These are phyloP conservation scores for Maccullochella peelii DNA, from an alignment of 2,113 vertebrate genomes.

Conservation along the genomic window DNA sequence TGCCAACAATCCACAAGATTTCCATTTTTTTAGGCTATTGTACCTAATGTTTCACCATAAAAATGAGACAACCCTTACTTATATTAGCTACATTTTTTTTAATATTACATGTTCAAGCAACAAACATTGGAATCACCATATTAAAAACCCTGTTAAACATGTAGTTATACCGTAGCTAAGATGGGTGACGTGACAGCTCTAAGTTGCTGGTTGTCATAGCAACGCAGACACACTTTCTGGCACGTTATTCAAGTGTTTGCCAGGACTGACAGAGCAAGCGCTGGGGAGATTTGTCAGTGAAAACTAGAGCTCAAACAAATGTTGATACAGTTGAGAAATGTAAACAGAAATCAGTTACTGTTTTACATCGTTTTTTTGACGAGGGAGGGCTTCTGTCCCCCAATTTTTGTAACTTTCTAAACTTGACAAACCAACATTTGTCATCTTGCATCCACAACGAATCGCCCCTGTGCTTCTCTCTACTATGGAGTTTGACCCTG, in stretches of 20 bases:
- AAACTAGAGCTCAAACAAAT: not conserved
- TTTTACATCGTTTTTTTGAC: too few relatives aligned
- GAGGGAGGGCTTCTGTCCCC: too few relatives aligned
- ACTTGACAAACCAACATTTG: too few relatives aligned
- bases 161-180: not conserved
- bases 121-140: not conserved
- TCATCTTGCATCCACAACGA: too few relatives aligned
- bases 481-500: not conserved
- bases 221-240: not conserved
- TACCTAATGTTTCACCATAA: not conserved
- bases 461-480: not conserved
- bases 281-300: not conserved
- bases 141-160: not conserved
- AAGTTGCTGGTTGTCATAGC: not conserved
- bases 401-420: too few relatives aligned
- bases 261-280: not conserved
- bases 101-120: not conserved
- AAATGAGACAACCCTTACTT: not conserved
- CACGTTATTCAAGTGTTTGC: not conserved
- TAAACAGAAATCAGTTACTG: too few relatives aligned
- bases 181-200: not conserved
- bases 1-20: not conserved
- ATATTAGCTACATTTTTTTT: not conserved
- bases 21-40: not conserved
- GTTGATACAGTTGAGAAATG: too few relatives aligned